phyloP scores from a whole-genome alignment of 2,797 vertebrate genomes.

The Nasua narica region DNA sequence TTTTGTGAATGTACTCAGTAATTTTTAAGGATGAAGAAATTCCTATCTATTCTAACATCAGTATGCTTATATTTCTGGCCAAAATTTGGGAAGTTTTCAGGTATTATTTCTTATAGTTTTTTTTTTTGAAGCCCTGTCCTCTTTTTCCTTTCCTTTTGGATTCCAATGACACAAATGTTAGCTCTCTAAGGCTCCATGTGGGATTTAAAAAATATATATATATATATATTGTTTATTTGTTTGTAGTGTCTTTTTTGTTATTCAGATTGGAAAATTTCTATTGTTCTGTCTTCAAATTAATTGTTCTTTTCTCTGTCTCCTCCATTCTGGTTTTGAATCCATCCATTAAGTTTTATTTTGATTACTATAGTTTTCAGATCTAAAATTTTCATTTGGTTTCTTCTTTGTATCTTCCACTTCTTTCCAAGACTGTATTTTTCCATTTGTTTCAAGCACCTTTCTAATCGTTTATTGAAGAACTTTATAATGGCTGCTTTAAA shows the following conservation, averaged over 20 bases:
- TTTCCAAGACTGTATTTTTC: neutral
- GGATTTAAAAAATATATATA: too few species aligned
- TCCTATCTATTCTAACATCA: neutral
- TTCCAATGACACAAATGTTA: neutral
- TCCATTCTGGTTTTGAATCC: neutral
- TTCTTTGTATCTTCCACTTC: neutral
- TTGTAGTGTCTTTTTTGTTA: neutral
- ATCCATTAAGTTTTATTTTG: neutral
- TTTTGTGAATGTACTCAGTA: neutral
- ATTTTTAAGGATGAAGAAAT: slow-evolving; percentile 28
- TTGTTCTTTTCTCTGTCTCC: neutral
- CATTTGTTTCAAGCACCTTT: neutral
- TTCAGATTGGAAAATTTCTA: neutral
- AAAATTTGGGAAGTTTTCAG: neutral
- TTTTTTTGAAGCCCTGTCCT: neutral
- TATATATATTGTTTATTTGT: neutral
- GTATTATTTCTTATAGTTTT: neutral
- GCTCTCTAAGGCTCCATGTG: neutral
- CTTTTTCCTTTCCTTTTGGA: neutral
- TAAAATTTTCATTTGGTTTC: neutral
- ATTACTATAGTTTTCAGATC: neutral
- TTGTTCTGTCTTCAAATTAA: neutral
- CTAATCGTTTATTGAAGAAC: neutral
- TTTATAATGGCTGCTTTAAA: neutral
- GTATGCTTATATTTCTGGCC: neutral